A percentile compares a stretch with the other conserved stretches of the same genome.
Evolutionary conservation across 1,140 invertebrate genomes (phyloP).

Genomic region (Megalopta genalis): DNA sequence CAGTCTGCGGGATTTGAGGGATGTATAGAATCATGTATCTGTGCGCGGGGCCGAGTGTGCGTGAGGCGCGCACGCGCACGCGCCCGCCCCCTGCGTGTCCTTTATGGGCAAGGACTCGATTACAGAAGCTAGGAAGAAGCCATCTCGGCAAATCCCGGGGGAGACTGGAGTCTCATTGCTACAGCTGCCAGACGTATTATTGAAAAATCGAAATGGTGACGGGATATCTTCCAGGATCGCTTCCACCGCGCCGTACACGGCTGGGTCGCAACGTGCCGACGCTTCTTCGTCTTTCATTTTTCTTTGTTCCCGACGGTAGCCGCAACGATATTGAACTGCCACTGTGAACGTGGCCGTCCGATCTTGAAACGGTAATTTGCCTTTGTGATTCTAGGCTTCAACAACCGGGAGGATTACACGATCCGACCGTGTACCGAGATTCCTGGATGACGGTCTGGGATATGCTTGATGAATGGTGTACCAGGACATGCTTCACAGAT

Average conservation of each 20-base stretch:
- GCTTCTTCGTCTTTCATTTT: too few relatives aligned
- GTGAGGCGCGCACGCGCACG: slow-evolving; percentile 6
- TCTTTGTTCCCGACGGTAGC: not conserved
- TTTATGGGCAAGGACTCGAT: slow-evolving; percentile 57
- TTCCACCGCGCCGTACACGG: not conserved
- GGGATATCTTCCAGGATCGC: not conserved
- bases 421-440: too few relatives aligned
- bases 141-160: slow-evolving; percentile 62
- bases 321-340: too few relatives aligned
- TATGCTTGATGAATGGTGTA: too few relatives aligned
- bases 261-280: too few relatives aligned
- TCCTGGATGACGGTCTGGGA: too few relatives aligned
- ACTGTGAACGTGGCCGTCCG: too few relatives aligned
- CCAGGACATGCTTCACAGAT: too few relatives aligned
- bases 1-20: slow-evolving; percentile 63
- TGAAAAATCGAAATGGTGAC: slow-evolving; percentile 18
- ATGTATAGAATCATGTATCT: slow-evolving; percentile 45
- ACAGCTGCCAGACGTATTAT: slow-evolving; percentile 3
- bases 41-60: slow-evolving; percentile 9
- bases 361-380: too few relatives aligned
- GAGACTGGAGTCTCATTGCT: slow-evolving; percentile 48
- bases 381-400: too few relatives aligned
- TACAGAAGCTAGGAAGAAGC: slow-evolving; percentile 67
- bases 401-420: too few relatives aligned
- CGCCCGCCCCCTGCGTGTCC: slow-evolving; percentile 2